Evolutionary conservation across 2,888 invertebrate genomes (phyloP).

Genomic region (Lepidochrysops patricia): DNA sequence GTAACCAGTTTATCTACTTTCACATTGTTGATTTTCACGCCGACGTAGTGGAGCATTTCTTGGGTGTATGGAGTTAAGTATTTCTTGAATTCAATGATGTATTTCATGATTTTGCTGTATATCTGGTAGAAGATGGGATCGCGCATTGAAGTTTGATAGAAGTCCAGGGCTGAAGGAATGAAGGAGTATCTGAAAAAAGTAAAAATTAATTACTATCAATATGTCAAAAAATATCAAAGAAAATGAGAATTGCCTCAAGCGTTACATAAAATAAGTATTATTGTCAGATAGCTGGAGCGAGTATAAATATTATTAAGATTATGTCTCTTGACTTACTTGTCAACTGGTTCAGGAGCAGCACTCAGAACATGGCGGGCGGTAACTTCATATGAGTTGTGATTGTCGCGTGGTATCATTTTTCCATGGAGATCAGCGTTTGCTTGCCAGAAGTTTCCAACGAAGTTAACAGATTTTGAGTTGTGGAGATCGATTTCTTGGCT

Average conservation of each 20-base stretch:
- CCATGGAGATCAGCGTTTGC: conserved; percentile 67
- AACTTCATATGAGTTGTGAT: conserved; percentile 74
- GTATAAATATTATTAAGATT: conserved; percentile 8
- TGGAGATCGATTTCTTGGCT: conserved; percentile 46
- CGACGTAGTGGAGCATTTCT: conserved; percentile 72
- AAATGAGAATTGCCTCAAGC: no score
- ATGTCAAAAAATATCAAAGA: no score
- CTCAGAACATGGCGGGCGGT: conserved; percentile 62
- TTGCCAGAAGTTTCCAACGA: conserved; percentile 52
- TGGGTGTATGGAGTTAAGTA: conserved; percentile 73
- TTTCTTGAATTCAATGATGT: conserved; percentile 76
- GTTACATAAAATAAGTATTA: no score
- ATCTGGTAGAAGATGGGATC: conserved; percentile 83
- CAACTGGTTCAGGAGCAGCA: conserved; percentile 27
- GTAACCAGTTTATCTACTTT: conserved; percentile 77
- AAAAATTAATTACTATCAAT: not conserved
- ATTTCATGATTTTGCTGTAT: conserved; percentile 75
- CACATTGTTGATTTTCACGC: conserved; percentile 76
- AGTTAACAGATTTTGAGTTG: conserved; percentile 63
- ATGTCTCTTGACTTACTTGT: conserved; percentile 26
- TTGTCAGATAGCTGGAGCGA: no score
- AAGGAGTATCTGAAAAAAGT: conserved; percentile 45
- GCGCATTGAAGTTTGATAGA: conserved; percentile 77
- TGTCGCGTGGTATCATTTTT: conserved; percentile 39
- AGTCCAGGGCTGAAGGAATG: conserved; percentile 76